Evolutionary conservation across 2,888 invertebrate genomes (phyloP), one percentile per base, ranked within the genome.

Genomic region (Hyalella azteca): DNA sequence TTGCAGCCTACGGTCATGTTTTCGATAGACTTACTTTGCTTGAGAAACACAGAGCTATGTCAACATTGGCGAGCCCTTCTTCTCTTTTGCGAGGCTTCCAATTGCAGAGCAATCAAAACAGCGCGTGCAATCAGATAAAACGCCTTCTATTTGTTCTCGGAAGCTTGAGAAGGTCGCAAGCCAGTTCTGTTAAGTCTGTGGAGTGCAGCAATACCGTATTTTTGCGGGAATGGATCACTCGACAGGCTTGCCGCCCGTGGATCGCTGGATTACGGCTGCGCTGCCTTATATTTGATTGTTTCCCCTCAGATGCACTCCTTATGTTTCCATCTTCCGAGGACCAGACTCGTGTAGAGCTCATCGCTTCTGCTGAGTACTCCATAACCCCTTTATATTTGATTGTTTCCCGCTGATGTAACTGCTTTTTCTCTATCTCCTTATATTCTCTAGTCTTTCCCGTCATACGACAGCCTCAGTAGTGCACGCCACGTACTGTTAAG

Each of bases 91-190:
- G 13, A 19, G 36, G 32, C 66, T 36, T 36, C 36, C 66, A 66
- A 66, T 66, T 66, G 66, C 66, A 66, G 66, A 66, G 66, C 66
- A 66, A 66, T 66, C 66, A 66, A 66, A 66, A 66, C 66, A 66
- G 19, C 7, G 66, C 66, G 15, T 66, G 66, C 66, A 66, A 66
- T 66, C 66, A 66, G 66, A 66, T 66, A 66, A 66, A 66, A 66
- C 66, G 66, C 36, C 19, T 36, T 36, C 19, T 66, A 66, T 66
- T 66, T 66, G 66, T 66, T 66, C 66, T 66, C 66, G 66, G 66
- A 36, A 29, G 66, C 66, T 36, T 66, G 66, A 66, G 66, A 66
- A 66, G 66, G 66, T 66, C 66, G 66, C 66, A 36, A 36, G 66
- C 36, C 66, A 66, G 66, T 66, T n/a, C 29, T 66, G 39, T 66